Base-by-base conservation (phyloP, 1,140 invertebrate genomes). In the Tribolium madens region DNA sequence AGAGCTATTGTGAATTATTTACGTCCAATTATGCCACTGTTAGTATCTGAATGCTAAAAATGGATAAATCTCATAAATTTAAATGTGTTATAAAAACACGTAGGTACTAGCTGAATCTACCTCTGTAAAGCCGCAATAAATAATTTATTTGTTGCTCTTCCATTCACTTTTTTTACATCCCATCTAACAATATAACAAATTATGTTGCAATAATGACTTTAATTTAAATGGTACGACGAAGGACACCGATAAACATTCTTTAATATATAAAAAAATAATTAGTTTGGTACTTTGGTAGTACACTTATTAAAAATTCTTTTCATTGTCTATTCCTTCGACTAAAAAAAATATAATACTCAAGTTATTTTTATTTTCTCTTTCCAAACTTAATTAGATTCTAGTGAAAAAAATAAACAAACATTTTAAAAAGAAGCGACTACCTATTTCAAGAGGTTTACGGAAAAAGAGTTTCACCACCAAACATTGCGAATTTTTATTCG, bases 71-170 rank as follows among this genome's bases (percentile, higher is more conserved):
- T 64, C 57, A 33, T 64, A 31, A 64, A 64, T 0, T 10, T n/a
- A 2, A 64, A 26, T 5, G 21, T 26, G 53, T 10, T 36, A 36
- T 64, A 64, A 64, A 64, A 64, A 64, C n/a, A 42, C 36, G n/a
- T 7, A 2, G 9, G 9, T 18, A 64, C 12, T 64, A 31, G 57
- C 13, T 31, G 6, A 64, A 64, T 64, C 21, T 21, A 26, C 26
- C 26, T 64, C 5, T 64, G 9, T 64, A 36, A 64, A 64, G 26
- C 21, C 57, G 2, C 26, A 36, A 33, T 64, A 13, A 31, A 64
- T 64, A 9, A 64, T 36, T 64, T 64, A 64, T 64, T 12, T 64
- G 57, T 64, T 64, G 26, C 33, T 64, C 26, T 64, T 64, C 26
- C 13, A 33, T 13, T 60, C 53, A 26, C 2, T 9, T 21, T 64